These are phyloP conservation scores for Ptilonorhynchus violaceus DNA, from an alignment of 2,113 vertebrate genomes.

Conservation along the genomic window DNA sequence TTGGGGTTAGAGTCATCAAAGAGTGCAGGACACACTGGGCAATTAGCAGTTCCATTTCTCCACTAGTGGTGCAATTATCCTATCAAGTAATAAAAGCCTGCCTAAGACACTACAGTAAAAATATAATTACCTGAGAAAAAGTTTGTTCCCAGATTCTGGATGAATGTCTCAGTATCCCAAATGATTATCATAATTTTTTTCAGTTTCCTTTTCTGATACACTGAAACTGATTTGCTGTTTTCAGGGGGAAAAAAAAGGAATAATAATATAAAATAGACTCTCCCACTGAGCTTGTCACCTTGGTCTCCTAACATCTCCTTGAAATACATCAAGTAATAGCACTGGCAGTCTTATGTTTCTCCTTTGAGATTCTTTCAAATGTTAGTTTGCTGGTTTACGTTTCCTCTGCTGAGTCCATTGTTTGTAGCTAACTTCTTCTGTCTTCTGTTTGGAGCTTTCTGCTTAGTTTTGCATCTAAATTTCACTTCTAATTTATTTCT, in stretches of 20 bases:
- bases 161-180: not conserved
- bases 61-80: not conserved
- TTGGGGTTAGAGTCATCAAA: not conserved
- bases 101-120: not conserved
- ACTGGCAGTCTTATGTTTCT: not conserved
- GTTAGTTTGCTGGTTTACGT: not conserved
- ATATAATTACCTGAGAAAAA: not conserved
- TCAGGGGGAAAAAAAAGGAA: not conserved
- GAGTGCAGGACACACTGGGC: not conserved
- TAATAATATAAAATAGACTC: not conserved
- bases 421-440: not conserved
- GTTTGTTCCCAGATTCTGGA: not conserved
- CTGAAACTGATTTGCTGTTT: not conserved
- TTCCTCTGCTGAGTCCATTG: not conserved
- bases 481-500: constrained; percentile 63
- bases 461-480: constrained; percentile 42
- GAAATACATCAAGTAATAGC: not conserved
- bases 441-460: constrained; percentile 12
- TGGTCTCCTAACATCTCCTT: not conserved
- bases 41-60: not conserved
- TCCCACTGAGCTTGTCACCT: not conserved
- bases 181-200: not conserved
- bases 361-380: not conserved
- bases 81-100: not conserved
- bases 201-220: not conserved